A percentile compares a stretch with the other conserved stretches of the same genome.
Conservation (phyloP, 1,140 invertebrate species). For the Drosophila oshimai region DNA sequence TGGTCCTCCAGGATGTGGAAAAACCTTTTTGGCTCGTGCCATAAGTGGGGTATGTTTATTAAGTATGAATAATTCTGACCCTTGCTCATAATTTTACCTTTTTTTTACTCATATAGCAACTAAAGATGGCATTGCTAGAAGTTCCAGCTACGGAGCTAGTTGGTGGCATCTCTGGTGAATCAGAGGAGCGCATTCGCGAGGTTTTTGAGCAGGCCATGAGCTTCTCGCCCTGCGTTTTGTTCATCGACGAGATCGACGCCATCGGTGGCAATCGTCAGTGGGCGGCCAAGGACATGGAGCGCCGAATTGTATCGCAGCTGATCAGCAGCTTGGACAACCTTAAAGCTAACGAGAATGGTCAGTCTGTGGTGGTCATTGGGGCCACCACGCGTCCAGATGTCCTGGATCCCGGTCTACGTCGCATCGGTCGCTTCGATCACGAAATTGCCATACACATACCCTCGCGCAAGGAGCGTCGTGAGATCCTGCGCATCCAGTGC, state of each 20-base stretch:
- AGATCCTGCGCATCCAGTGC: constrained; percentile 89
- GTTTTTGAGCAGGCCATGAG: constrained; percentile 93
- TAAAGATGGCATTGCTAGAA: constrained; percentile 90
- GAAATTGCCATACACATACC: constrained; percentile 98
- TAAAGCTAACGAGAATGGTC: constrained; percentile 85
- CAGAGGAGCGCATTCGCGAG: constrained; percentile 95
- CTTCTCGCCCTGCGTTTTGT: constrained; percentile 92
- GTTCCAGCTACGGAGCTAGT: constrained; percentile 95
- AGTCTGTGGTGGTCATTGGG: constrained; percentile 93
- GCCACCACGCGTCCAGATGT: constrained; percentile 97
- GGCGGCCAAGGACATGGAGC: constrained; percentile 97
- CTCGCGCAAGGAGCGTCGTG: constrained; percentile 89
- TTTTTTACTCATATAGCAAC: constrained; percentile 83
- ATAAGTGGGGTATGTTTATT: constrained; percentile 91
- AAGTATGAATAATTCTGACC: background rate
- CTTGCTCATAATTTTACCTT: background rate
- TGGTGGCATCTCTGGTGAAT: constrained; percentile 97
- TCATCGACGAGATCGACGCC: constrained; percentile 97
- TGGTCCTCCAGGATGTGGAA: constrained; percentile 64
- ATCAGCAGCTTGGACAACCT: constrained; percentile 94
- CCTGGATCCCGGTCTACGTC: constrained; percentile 95
- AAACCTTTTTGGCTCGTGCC: constrained; percentile 91
- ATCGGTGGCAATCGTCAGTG: constrained; percentile 93
- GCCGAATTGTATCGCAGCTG: constrained; percentile 96
- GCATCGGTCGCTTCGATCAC: constrained; percentile 95